Conservation (phyloP, 2,113 vertebrate species). For the Sinocyclocheilus anophthalmus region DNA sequence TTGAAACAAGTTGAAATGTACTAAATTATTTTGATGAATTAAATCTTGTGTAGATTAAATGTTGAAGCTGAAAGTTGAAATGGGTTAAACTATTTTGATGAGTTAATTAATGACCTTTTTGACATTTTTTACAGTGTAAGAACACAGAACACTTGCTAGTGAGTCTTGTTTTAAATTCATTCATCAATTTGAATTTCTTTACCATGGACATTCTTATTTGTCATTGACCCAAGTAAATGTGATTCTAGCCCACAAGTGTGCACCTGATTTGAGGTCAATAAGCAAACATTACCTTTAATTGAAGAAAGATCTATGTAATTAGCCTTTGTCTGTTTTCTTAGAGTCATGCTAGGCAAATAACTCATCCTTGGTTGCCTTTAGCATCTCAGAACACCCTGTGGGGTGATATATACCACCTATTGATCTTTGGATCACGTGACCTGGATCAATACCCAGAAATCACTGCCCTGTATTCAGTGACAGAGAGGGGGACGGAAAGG, state of each 20-base stretch:
- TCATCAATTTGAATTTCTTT: constrained; percentile 1
- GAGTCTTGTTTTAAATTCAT: background rate
- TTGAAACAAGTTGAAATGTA: background rate
- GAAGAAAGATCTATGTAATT: constrained; percentile 42
- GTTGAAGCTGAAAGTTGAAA: background rate
- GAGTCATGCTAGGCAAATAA: background rate
- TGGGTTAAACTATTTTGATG: background rate
- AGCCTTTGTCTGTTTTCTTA: constrained; percentile 33
- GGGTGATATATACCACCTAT: constrained; percentile 35
- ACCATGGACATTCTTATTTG: constrained; percentile 50
- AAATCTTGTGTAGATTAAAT: background rate
- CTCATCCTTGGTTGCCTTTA: constrained; percentile 7
- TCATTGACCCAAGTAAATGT: background rate
- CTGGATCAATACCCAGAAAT: constrained; percentile 68
- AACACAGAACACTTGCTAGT: background rate
- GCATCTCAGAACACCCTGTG: constrained; percentile 27
- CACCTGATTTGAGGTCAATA: constrained; percentile 6
- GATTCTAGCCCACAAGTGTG: constrained; percentile 1
- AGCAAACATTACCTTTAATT: constrained; percentile 24
- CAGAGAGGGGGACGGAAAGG: constrained; percentile 52
- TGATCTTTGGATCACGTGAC: constrained; percentile 58
- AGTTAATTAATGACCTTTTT: background rate
- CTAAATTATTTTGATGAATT: background rate
- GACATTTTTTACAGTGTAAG: background rate
- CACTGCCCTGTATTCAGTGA: constrained; percentile 51